Conservation (phyloP, 2,113 vertebrate genomes). For the Macrotus californicus region DNA sequence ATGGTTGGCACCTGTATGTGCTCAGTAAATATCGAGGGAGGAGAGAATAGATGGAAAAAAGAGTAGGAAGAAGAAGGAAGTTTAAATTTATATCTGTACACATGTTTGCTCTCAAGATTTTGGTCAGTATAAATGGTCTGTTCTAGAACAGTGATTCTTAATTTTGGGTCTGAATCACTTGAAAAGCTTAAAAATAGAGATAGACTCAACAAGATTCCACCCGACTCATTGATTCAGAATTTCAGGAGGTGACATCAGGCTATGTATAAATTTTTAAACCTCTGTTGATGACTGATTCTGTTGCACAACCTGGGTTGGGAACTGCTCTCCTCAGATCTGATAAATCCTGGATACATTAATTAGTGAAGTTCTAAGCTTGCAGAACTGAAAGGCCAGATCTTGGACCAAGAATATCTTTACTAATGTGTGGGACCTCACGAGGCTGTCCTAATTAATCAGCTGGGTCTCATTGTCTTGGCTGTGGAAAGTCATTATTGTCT, state of each 20-base stretch:
- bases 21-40: neutral
- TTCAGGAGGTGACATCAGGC: neutral
- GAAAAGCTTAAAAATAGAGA: constrained; percentile 1
- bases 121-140: neutral
- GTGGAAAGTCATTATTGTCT: neutral
- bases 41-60: neutral
- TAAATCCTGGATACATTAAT: neutral
- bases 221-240: neutral
- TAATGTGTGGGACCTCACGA: neutral
- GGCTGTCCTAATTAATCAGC: neutral
- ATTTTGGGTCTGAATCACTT: neutral
- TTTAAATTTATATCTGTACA: neutral
- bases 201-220: neutral
- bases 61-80: neutral
- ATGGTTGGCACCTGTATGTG: neutral
- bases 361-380: neutral
- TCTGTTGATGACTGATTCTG: neutral
- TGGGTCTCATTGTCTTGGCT: neutral
- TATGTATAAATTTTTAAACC: neutral
- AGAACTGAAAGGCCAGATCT: neutral
- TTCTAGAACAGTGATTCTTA: neutral
- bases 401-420: neutral
- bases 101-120: neutral
- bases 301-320: neutral
- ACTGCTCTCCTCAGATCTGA: neutral